Evolutionary conservation across 2,888 invertebrate genomes (phyloP), one percentile per base, ranked within the genome.

Genomic region (Hypomecis atomaria): DNA sequence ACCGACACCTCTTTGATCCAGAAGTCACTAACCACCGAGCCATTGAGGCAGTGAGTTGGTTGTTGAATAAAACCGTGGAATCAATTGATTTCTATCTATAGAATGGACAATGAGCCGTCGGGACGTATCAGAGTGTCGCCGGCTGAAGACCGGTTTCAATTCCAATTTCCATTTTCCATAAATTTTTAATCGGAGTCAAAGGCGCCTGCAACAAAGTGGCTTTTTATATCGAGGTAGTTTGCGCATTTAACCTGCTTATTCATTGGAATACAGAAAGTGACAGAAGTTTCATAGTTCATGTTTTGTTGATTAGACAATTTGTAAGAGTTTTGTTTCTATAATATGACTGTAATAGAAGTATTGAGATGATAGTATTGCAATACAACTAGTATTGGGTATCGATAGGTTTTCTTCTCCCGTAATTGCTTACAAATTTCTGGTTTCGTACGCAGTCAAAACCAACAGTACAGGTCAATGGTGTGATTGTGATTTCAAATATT

Each of bases 101-200:
- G 63, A 67, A 67, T 70, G 67, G 69, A 70, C 62, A 70, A 67
- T 70, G 57, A 66, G 59, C 10, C 54, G 55, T 55, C 65, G 54
- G 47, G 38, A 33, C 52, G 37, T 37, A 59, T 42, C 33, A 10
- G 6, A 44, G 42, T 54, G 42, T 53, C 45, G 56, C 13, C 10
- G 13, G 59, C 38, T 62, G 59, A 66, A 58, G 58, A 56, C 52
- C 60, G 62, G 58, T 62, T 60, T 60, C 67, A 62, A 67, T 65
- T 62, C 62, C 56, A 65, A 66, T 73, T 70, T 70, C 66, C 70
- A 71, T 71, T 73, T 72, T 69, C 58, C 69, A 70, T 73, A 68
- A 60, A 69, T 65, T 69, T 66, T 70, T 72, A 70, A 71, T 71
- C 64, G 61, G n/a, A 66, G 66, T 65, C 71, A 66, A 68, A 66